These are phyloP conservation scores for Pediacus dermestoides DNA, from an alignment of 2,888 invertebrate genomes.

Conservation along the genomic window DNA sequence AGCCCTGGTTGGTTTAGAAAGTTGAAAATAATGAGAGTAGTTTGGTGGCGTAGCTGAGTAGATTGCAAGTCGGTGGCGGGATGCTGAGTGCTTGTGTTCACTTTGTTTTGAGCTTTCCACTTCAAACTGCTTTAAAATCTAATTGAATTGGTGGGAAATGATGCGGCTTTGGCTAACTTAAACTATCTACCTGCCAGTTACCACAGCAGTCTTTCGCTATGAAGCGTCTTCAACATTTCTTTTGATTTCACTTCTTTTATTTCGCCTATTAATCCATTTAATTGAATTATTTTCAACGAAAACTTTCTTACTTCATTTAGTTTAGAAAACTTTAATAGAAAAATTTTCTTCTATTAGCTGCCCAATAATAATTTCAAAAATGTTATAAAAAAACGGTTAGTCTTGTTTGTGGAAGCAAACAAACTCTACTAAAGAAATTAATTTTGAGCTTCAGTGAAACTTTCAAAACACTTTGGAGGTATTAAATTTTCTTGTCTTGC, in stretches of 20 bases:
- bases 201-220: no score
- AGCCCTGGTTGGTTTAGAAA: conserved; percentile 11
- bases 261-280: no score
- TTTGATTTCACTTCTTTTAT: no score
- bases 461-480: conserved; percentile 1
- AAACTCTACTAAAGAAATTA: conserved; percentile 8
- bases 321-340: no score
- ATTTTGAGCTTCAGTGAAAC: not conserved
- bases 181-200: conserved; percentile 13
- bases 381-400: no score
- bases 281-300: no score
- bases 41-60: conserved; percentile 11
- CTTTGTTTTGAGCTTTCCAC: conserved; percentile 19
- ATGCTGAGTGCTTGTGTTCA: conserved; percentile 9
- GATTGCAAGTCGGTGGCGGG: conserved; percentile 10
- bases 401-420: no score
- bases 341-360: no score
- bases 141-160: conserved; percentile 26
- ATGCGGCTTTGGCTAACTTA: conserved; percentile 22
- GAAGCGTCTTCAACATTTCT: no score
- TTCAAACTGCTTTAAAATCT: conserved; percentile 22
- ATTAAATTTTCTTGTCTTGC: conserved; percentile 3
- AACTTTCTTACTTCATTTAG: no score
- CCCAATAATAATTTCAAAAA: no score
- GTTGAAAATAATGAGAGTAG: conserved; percentile 13